phyloP scores from a whole-genome alignment of 1,140 invertebrate genomes.

The Geopemphigus sp. region DNA sequence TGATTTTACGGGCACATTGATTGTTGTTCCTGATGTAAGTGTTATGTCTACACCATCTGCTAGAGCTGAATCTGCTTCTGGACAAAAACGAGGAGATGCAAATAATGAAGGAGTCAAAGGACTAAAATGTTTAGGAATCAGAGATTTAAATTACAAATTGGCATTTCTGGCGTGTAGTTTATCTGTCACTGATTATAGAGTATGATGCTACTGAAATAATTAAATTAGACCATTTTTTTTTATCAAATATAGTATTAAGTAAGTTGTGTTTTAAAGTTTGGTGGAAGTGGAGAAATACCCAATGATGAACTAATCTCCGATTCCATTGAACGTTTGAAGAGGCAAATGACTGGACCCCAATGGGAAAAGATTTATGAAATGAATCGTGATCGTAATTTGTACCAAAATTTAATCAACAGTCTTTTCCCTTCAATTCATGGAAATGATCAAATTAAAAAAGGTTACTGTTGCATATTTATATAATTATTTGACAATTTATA shows the following conservation, averaged over 20 bases:
- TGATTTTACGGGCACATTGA: conserved; percentile 95
- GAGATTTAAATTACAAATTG: conserved; percentile 92
- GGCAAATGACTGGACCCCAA: conserved; percentile 91
- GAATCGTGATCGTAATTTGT: conserved; percentile 90
- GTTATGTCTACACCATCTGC: conserved; percentile 78
- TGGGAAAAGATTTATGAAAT: conserved; percentile 97
- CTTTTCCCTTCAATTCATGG: conserved; percentile 97
- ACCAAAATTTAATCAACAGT: conserved; percentile 86
- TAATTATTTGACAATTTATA: background rate
- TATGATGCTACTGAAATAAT: conserved; percentile 55
- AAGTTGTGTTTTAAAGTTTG: conserved; percentile 60
- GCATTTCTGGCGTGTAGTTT: conserved; percentile 94
- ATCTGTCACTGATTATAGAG: conserved; percentile 76
- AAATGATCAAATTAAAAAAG: conserved; percentile 96
- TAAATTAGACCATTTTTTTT: background rate
- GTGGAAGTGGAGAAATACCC: conserved; percentile 77
- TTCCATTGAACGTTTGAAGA: conserved; percentile 64
- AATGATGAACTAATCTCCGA: conserved; percentile 72
- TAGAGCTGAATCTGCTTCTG: conserved; percentile 75
- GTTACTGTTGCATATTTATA: conserved; percentile 53
- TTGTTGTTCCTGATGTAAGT: conserved; percentile 95
- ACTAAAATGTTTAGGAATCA: conserved; percentile 88
- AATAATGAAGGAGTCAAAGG: conserved; percentile 86
- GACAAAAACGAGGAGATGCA: conserved; percentile 71
- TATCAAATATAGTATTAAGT: background rate